Conservation (phyloP, 1,140 invertebrate species). For the Eupeodes corollae region DNA sequence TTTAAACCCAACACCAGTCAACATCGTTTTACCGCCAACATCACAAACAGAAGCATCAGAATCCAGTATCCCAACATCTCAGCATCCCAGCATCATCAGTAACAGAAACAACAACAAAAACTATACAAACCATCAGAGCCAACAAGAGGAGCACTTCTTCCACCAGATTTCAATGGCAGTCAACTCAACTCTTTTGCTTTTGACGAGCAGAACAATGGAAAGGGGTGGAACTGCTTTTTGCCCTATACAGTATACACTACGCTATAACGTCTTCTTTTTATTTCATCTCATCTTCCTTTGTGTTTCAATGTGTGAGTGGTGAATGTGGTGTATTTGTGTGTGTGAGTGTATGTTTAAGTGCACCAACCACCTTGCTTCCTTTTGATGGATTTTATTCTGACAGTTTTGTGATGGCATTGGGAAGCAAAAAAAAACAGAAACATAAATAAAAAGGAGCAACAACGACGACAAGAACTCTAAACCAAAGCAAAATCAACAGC, state of each 20-base stretch:
- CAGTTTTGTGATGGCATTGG: conserved; percentile 3
- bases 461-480: not conserved
- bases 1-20: too few species aligned
- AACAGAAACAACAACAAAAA: conserved; percentile 17
- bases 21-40: too few species aligned
- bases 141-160: not conserved
- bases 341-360: too few species aligned
- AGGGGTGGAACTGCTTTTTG: conserved; percentile 23
- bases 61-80: too few species aligned
- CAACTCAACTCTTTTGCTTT: conserved; percentile 8
- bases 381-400: too few species aligned
- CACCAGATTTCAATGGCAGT: not conserved
- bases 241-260: too few species aligned
- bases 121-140: conserved; percentile 15
- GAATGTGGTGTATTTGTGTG: too few species aligned
- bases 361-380: too few species aligned
- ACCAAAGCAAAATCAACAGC: not conserved
- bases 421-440: conserved; percentile 1
- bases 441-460: not conserved
- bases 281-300: too few species aligned
- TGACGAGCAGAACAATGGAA: conserved; percentile 36
- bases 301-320: too few species aligned
- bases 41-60: not conserved
- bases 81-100: conserved; percentile 13
- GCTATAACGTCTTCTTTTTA: too few species aligned